These are phyloP conservation scores for Triplophysa bombifrons DNA, from an alignment of 2,797 vertebrate genomes.

Conservation along the genomic window DNA sequence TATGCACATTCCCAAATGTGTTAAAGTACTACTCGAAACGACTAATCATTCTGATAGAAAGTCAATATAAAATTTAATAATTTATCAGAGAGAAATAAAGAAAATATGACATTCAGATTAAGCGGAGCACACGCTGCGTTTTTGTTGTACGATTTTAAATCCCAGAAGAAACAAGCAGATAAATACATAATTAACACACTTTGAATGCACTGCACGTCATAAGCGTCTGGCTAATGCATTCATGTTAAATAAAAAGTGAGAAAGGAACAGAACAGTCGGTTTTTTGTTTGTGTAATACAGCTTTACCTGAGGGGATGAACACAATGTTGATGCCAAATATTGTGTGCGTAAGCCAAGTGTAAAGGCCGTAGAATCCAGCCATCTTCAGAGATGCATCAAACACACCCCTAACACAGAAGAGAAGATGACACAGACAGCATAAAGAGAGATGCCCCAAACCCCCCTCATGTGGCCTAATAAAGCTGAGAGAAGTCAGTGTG, in stretches of 20 bases:
- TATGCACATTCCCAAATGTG: neutral
- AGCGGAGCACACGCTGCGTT: neutral
- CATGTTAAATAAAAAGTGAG: neutral
- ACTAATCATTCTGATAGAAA: no score
- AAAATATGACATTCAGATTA: neutral
- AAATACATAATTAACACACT: neutral
- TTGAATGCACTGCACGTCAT: neutral
- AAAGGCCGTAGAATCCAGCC: constrained; percentile 97
- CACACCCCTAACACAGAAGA: constrained; percentile 83
- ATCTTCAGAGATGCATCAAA: constrained; percentile 99
- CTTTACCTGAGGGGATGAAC: constrained; percentile 98
- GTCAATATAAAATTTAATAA: neutral
- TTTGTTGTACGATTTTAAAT: neutral
- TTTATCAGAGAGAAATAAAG: neutral
- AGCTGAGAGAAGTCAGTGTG: constrained; percentile 8
- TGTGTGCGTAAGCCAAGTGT: constrained; percentile 99
- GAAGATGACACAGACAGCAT: neutral
- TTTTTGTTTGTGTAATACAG: neutral
- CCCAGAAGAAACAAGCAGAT: no score
- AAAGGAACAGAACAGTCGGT: neutral
- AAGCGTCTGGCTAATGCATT: neutral
- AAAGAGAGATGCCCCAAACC: neutral
- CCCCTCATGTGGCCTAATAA: neutral
- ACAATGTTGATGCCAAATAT: constrained; percentile 98
- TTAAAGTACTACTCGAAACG: no score